Conservation (phyloP, 2,113 vertebrate genomes). For the Marmota monax region DNA sequence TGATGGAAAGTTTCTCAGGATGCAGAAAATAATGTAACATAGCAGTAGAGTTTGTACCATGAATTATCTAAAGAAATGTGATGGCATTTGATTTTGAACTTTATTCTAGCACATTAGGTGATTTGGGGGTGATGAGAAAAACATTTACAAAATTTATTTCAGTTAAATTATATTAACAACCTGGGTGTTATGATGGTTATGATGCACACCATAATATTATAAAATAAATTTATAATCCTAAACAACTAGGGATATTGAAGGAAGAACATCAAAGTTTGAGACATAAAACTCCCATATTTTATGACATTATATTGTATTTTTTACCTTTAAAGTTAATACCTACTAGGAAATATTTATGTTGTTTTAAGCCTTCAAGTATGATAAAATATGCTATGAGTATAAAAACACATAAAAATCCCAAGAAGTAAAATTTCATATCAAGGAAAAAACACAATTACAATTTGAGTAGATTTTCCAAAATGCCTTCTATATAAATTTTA, state of each 20-base stretch:
- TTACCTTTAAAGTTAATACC: background rate
- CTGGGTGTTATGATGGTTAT: too few species aligned
- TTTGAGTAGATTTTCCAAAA: too few species aligned
- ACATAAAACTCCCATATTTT: background rate
- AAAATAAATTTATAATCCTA: too few species aligned
- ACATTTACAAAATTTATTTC: background rate
- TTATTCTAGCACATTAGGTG: background rate
- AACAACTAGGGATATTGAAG: too few species aligned
- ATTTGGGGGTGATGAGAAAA: background rate
- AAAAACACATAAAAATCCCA: background rate
- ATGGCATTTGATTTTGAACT: background rate
- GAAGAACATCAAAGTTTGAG: too few species aligned
- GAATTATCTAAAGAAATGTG: background rate
- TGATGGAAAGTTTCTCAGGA: background rate
- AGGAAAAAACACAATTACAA: too few species aligned
- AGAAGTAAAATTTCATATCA: too few species aligned
- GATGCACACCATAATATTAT: too few species aligned
- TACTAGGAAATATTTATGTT: background rate
- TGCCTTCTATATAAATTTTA: too few species aligned
- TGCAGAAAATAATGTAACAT: background rate
- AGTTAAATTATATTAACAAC: background rate
- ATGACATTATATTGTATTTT: background rate
- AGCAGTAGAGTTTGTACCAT: rapidly evolving
- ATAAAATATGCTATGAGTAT: background rate
- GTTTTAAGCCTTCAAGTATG: background rate